phyloP scores from a whole-genome alignment of 2,113 vertebrate genomes.

The Xiphorhynchus elegans region DNA sequence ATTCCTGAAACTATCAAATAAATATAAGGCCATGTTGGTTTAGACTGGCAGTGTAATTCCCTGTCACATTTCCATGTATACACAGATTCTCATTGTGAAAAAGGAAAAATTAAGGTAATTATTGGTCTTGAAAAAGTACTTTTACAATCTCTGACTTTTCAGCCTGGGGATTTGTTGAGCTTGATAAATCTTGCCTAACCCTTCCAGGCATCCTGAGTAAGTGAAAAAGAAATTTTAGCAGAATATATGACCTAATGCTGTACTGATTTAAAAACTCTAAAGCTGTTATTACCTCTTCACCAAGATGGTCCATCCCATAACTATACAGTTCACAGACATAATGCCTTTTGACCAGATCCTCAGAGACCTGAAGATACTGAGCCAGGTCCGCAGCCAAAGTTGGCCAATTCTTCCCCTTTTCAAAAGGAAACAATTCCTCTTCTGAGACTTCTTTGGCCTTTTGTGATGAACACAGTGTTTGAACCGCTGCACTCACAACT shows the following conservation, averaged over 20 bases:
- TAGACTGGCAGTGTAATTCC: not conserved
- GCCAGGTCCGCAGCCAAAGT: conserved; percentile 84
- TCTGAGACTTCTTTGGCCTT: conserved; percentile 43
- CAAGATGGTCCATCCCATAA: conserved; percentile 88
- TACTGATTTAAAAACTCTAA: not conserved
- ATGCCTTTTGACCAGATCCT: conserved; percentile 87
- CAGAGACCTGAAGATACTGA: conserved; percentile 87
- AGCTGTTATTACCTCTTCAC: conserved; percentile 84
- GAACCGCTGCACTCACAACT: conserved; percentile 85
- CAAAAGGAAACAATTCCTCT: conserved; percentile 34
- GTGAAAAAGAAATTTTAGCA: not conserved
- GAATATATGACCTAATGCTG: not conserved
- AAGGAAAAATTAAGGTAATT: not conserved
- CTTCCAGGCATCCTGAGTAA: not conserved
- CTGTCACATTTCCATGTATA: not conserved
- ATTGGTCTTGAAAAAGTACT: not conserved
- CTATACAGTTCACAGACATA: conserved; percentile 93
- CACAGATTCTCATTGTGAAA: not conserved
- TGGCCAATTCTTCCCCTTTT: conserved; percentile 86
- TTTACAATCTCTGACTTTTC: not conserved
- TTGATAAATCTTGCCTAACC: not conserved
- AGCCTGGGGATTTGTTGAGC: not conserved
- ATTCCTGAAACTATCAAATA: not conserved
- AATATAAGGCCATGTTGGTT: not conserved
- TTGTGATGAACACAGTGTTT: conserved; percentile 69